Evolutionary conservation across 1,140 invertebrate genomes (phyloP).

Genomic region (Periplaneta americana): DNA sequence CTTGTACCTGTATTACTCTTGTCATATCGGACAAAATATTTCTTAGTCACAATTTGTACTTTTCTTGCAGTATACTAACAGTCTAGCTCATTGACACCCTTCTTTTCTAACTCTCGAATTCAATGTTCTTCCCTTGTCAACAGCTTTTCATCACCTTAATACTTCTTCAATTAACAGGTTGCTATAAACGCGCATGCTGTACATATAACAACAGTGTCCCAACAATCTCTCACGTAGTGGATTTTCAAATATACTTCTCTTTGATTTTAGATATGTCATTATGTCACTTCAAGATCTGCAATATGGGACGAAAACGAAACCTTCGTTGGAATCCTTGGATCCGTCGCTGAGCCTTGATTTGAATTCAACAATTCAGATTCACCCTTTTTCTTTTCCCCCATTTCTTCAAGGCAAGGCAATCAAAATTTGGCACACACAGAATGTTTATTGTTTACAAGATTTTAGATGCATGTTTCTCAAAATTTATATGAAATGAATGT

Average conservation of each 20-base stretch:
- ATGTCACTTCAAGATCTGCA: slow-evolving; percentile 58
- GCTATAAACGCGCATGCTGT: too few species aligned
- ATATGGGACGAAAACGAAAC: slow-evolving; percentile 49
- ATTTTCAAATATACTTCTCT: neutral
- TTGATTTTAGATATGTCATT: slow-evolving; percentile 49
- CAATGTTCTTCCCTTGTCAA: too few species aligned
- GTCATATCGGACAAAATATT: too few species aligned
- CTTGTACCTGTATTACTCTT: too few species aligned
- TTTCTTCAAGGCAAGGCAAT: neutral
- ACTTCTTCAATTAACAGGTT: too few species aligned
- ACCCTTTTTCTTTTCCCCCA: neutral
- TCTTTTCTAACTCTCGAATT: too few species aligned
- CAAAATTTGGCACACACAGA: neutral
- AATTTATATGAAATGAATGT: neutral
- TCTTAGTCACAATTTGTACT: too few species aligned
- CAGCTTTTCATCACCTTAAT: too few species aligned
- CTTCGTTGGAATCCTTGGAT: neutral
- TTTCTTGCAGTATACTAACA: too few species aligned
- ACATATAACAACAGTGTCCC: too few species aligned
- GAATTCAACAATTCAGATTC: neutral
- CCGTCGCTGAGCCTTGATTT: neutral
- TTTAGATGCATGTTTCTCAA: neutral
- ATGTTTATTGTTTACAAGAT: neutral
- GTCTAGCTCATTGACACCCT: too few species aligned
- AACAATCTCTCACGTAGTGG: neutral